These are phyloP conservation scores for Cariama cristata DNA, from an alignment of 2,113 vertebrate genomes.

Conservation along the genomic window DNA sequence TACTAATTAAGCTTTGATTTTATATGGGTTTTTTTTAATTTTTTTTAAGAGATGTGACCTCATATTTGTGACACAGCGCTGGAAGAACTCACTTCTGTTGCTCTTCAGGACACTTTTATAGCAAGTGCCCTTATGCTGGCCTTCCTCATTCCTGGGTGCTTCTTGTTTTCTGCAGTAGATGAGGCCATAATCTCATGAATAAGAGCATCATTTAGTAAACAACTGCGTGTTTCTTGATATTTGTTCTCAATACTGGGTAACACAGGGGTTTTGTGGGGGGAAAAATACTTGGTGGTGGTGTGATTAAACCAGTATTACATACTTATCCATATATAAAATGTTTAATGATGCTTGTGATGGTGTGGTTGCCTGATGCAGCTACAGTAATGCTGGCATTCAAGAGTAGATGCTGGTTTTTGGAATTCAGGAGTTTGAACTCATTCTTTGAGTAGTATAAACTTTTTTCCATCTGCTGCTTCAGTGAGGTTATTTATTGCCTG, in stretches of 20 bases:
- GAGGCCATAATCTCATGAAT: not conserved
- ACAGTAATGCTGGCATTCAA: not conserved
- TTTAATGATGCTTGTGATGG: not conserved
- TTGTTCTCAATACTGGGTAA: not conserved
- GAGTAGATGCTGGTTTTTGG: not conserved
- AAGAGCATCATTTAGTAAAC: not conserved
- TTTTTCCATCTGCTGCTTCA: not conserved
- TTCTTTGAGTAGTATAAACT: not conserved
- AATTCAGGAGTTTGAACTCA: not conserved
- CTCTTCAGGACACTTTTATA: not conserved
- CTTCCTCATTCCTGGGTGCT: not conserved
- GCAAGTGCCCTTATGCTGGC: too few relatives aligned
- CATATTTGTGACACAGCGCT: not conserved
- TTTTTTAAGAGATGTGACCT: not conserved
- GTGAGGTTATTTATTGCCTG: not conserved
- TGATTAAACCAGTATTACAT: not conserved
- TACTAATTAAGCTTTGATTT: not conserved
- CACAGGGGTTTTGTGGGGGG: not conserved
- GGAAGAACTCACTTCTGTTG: not conserved
- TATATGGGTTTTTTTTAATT: not conserved
- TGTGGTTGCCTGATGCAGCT: not conserved
- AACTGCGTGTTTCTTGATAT: not conserved
- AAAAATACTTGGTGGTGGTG: not conserved
- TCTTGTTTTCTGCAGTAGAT: not conserved
- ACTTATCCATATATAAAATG: not conserved